These are phyloP conservation scores for Campaea margaritaria DNA, from an alignment of 2,888 invertebrate species.

Conservation along the genomic window DNA sequence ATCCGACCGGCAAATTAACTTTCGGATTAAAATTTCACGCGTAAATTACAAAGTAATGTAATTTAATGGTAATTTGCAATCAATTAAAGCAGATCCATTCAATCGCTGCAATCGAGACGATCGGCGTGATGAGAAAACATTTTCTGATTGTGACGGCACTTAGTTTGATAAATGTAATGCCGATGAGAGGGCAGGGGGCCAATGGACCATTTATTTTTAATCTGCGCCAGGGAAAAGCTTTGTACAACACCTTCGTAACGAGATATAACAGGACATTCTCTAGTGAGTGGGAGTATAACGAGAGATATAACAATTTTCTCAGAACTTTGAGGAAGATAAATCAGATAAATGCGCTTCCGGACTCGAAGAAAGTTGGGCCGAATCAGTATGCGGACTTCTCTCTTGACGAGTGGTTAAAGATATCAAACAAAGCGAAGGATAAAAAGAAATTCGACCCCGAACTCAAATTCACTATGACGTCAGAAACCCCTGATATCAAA, in stretches of 20 bases:
- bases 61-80: constrained; percentile 39
- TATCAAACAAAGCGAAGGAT: constrained; percentile 10
- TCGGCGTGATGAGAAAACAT: constrained; percentile 39
- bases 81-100: constrained; percentile 33
- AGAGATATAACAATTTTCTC: constrained; percentile 58
- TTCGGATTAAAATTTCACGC: constrained; percentile 54
- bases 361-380: constrained; percentile 51
- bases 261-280: constrained; percentile 53
- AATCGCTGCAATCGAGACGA: constrained; percentile 31
- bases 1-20: constrained; percentile 40
- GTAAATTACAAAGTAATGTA: constrained; percentile 38
- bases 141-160: constrained; percentile 31
- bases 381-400: constrained; percentile 64
- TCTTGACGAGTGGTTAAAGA: constrained; percentile 44
- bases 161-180: constrained; percentile 31
- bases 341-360: constrained; percentile 51
- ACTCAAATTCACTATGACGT: constrained; percentile 36
- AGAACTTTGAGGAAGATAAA: constrained; percentile 60
- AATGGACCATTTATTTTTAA: constrained; percentile 41
- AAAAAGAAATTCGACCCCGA: constrained; percentile 52
- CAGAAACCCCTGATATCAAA: constrained; percentile 29
- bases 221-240: constrained; percentile 43
- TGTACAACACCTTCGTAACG: constrained; percentile 47
- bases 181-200: constrained; percentile 18
- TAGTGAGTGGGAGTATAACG: constrained; percentile 52